A percentile compares a stretch with the other conserved stretches of the same genome.
These are phyloP conservation scores for Drosophila trapezifrons DNA, from an alignment of 1,140 invertebrate genomes.

Conservation along the genomic window DNA sequence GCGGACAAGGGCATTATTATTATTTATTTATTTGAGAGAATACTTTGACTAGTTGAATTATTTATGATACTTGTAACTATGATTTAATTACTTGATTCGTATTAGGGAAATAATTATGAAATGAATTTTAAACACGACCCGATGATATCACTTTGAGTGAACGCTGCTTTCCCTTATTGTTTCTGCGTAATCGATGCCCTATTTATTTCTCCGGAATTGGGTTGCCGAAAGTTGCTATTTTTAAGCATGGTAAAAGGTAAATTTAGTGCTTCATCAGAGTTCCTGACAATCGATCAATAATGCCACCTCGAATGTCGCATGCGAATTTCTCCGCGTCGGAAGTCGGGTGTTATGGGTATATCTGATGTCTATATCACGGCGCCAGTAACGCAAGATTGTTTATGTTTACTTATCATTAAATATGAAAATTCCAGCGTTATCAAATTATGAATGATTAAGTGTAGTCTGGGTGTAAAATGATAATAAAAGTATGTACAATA, in stretches of 20 bases:
- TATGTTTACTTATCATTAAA: slow-evolving; percentile 36
- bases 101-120: not conserved
- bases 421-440: slow-evolving; percentile 21
- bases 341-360: slow-evolving; percentile 7
- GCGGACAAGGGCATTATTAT: not conserved
- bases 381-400: slow-evolving; percentile 33
- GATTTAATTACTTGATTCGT: not conserved
- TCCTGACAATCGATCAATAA: slow-evolving; percentile 60
- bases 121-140: not conserved
- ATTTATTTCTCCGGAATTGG: slow-evolving; percentile 43
- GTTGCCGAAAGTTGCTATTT: slow-evolving; percentile 62
- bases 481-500: not conserved
- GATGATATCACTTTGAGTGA: slow-evolving; percentile 48
- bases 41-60: not conserved
- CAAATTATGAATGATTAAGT: not conserved
- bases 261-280: slow-evolving; percentile 21
- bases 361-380: slow-evolving; percentile 30
- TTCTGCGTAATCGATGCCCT: slow-evolving; percentile 10
- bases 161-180: not conserved
- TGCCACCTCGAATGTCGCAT: slow-evolving; percentile 27
- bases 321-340: slow-evolving; percentile 32
- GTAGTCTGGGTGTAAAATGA: not conserved
- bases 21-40: not conserved
- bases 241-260: slow-evolving; percentile 19
- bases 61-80: not conserved